A percentile compares a stretch with the other conserved stretches of the same genome.
These are phyloP conservation scores for Condylostylus longicornis DNA, from an alignment of 1,140 invertebrate species.

Conservation along the genomic window DNA sequence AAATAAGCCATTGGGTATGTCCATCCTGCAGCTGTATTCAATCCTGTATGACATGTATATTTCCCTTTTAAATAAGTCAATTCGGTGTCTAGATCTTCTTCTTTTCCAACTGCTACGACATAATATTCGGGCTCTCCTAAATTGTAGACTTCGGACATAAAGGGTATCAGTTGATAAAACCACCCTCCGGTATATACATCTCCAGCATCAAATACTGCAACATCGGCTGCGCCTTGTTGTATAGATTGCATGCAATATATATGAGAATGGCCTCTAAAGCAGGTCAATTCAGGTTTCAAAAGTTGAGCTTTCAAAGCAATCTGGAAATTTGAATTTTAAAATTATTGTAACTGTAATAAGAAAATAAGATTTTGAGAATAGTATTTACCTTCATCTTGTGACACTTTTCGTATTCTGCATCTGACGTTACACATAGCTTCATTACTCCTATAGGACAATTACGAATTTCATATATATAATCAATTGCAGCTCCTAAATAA, in stretches of 20 bases:
- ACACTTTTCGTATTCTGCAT: constrained; percentile 82
- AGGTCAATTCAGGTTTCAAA: constrained; percentile 75
- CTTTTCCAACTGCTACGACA: constrained; percentile 83
- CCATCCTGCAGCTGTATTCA: constrained; percentile 89
- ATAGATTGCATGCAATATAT: constrained; percentile 81
- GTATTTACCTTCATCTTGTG: constrained; percentile 73
- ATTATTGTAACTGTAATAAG: neutral
- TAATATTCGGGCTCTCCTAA: constrained; percentile 75
- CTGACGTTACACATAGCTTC: constrained; percentile 79
- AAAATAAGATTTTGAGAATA: neutral
- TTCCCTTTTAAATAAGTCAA: constrained; percentile 78
- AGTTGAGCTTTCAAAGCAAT: constrained; percentile 72
- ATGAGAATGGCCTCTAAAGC: constrained; percentile 69
- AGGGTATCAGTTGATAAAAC: constrained; percentile 63
- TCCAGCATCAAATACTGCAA: constrained; percentile 78
- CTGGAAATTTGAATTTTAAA: constrained; percentile 32
- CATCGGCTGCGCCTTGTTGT: constrained; percentile 65
- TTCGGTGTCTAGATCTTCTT: constrained; percentile 71
- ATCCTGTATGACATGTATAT: constrained; percentile 81
- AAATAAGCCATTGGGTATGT: constrained; percentile 85
- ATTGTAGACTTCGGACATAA: constrained; percentile 82
- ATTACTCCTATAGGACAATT: constrained; percentile 66
- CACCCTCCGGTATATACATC: constrained; percentile 86
- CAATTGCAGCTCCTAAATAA: constrained; percentile 47
- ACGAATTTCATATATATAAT: constrained; percentile 54